Evolutionary conservation across 2,113 vertebrate species (phyloP).

Genomic region (Cynocephalus volans): DNA sequence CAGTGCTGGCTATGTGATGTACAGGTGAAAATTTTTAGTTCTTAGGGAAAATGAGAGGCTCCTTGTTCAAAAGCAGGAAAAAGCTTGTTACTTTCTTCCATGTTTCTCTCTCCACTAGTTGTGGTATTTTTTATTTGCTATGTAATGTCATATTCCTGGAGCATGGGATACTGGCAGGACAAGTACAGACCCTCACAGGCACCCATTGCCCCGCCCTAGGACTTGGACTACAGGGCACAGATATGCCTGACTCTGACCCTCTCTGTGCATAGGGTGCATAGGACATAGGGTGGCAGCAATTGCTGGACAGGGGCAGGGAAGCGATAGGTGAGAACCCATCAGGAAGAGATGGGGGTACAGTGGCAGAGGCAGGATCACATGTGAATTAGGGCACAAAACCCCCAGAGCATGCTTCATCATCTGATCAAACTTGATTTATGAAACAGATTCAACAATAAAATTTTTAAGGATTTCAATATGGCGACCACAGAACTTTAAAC

Average conservation of each 20-base stretch:
- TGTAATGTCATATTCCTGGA: background rate
- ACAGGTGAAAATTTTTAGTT: background rate
- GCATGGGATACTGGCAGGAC: background rate
- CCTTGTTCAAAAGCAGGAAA: constrained; percentile 5
- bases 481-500: background rate
- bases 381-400: background rate
- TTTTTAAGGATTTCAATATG: constrained; percentile 23
- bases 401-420: background rate
- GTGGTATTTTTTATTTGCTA: background rate
- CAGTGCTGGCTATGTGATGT: background rate
- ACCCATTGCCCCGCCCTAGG: background rate
- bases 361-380: background rate
- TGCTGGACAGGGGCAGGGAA: background rate
- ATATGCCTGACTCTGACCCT: background rate
- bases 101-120: background rate
- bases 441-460: constrained; percentile 52
- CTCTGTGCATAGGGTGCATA: background rate
- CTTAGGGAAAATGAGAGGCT: background rate
- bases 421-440: background rate
- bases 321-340: background rate
- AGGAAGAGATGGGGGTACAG: background rate
- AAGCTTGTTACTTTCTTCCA: constrained; percentile 9
- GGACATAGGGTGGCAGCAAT: background rate
- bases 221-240: background rate
- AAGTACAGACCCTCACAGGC: background rate